phyloP scores from a whole-genome alignment of 2,888 invertebrate species.

The Andrena praecox region DNA sequence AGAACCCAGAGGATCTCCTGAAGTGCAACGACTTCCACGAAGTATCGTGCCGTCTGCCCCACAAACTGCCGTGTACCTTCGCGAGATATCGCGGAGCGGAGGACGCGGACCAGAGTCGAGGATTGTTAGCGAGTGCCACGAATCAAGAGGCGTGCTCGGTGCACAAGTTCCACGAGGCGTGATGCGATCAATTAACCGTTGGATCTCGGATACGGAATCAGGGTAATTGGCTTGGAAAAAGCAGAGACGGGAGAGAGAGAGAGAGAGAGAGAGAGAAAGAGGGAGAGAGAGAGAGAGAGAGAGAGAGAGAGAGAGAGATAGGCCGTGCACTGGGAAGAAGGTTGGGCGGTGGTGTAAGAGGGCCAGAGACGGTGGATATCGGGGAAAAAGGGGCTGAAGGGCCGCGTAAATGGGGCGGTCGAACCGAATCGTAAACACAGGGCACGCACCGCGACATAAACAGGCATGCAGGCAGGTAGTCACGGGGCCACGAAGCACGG shows the following conservation, averaged over 20 bases:
- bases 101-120: background rate
- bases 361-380: constrained; percentile 14
- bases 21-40: no score
- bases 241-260: background rate
- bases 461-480: background rate
- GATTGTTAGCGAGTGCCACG: background rate
- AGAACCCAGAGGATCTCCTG: no score
- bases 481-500: constrained; percentile 3
- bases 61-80: background rate
- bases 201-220: constrained; percentile 44
- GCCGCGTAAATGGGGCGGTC: constrained; percentile 47
- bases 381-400: constrained; percentile 39
- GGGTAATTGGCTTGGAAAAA: constrained; percentile 42
- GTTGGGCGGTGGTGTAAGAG: background rate
- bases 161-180: constrained; percentile 8
- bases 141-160: background rate
- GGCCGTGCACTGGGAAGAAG: background rate
- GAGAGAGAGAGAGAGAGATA: background rate
- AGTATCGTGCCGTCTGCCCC: background rate
- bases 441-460: constrained; percentile 24
- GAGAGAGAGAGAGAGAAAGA: background rate
- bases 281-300: background rate
- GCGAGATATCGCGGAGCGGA: background rate
- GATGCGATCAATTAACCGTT: constrained; percentile 49
- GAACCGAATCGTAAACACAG: constrained; percentile 45